A percentile compares a stretch with the other conserved stretches of the same genome.
phyloP scores from a whole-genome alignment of 2,113 vertebrate genomes.

The Halcyon senegalensis region DNA sequence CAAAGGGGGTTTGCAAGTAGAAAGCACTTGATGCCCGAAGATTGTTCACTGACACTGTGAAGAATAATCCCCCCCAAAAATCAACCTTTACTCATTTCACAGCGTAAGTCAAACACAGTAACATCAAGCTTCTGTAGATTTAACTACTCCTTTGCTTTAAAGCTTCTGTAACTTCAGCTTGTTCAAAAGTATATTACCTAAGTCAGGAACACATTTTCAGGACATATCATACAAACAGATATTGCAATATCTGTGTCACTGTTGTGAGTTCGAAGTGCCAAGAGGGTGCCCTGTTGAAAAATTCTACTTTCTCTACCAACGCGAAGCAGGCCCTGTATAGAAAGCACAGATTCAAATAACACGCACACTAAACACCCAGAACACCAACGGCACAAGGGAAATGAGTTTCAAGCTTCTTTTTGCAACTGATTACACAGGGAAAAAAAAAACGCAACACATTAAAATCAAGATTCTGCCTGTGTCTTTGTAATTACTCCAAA shows the following conservation, averaged over 20 bases:
- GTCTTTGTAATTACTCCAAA: neutral
- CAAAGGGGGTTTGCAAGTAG: neutral
- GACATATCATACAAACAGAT: neutral
- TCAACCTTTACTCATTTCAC: neutral
- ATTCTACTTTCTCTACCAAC: neutral
- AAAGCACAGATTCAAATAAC: neutral
- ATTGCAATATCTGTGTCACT: accelerated
- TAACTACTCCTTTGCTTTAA: neutral
- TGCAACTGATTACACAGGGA: neutral
- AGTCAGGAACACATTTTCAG: neutral
- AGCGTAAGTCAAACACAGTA: neutral
- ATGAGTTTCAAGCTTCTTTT: neutral
- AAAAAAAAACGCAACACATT: accelerated
- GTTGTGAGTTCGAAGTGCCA: neutral
- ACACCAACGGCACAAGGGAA: accelerated
- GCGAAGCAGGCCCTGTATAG: neutral
- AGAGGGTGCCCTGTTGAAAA: neutral
- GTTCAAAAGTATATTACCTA: neutral
- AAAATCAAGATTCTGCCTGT: neutral
- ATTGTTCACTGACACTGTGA: neutral
- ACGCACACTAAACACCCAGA: accelerated
- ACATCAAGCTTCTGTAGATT: neutral
- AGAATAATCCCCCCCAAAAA: neutral
- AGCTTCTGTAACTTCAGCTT: neutral
- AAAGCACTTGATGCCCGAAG: too few species aligned